These are phyloP conservation scores for Megalops atlanticus DNA, from an alignment of 2,113 vertebrate genomes.

Conservation along the genomic window DNA sequence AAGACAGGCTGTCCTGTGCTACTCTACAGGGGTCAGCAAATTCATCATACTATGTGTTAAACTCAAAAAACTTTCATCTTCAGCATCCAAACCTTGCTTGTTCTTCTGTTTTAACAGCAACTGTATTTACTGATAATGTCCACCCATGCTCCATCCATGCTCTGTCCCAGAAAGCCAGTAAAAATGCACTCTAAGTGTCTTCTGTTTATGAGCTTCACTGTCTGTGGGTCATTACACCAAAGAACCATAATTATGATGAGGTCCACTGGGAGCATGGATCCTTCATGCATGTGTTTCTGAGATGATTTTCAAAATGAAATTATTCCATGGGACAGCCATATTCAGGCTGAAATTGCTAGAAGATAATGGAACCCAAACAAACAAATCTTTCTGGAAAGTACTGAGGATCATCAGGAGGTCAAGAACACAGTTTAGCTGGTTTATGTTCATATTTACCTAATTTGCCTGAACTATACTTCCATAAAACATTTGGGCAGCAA, in stretches of 20 bases:
- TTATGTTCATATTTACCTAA: neutral
- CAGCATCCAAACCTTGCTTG: neutral
- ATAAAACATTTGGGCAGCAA: neutral
- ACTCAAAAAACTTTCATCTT: neutral
- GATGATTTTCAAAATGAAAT: conserved; percentile 13
- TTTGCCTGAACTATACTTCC: conserved; percentile 1
- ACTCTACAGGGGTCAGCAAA: neutral
- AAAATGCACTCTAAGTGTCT: conserved; percentile 1
- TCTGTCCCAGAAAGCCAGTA: neutral
- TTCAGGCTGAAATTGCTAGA: neutral
- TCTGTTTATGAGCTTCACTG: neutral
- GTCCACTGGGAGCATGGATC: neutral
- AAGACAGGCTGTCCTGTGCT: neutral
- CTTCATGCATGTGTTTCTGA: conserved; percentile 1
- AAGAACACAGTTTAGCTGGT: neutral
- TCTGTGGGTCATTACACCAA: neutral
- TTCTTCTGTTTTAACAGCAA: neutral
- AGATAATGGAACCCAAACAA: conserved; percentile 2
- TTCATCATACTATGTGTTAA: neutral
- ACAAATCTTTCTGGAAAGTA: neutral
- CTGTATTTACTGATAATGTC: conserved; percentile 12
- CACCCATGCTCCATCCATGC: neutral
- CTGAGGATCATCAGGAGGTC: neutral
- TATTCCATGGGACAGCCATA: neutral
- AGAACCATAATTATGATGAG: neutral